These are phyloP conservation scores for Antennarius striatus DNA, from an alignment of 2,113 vertebrate genomes.

Conservation along the genomic window DNA sequence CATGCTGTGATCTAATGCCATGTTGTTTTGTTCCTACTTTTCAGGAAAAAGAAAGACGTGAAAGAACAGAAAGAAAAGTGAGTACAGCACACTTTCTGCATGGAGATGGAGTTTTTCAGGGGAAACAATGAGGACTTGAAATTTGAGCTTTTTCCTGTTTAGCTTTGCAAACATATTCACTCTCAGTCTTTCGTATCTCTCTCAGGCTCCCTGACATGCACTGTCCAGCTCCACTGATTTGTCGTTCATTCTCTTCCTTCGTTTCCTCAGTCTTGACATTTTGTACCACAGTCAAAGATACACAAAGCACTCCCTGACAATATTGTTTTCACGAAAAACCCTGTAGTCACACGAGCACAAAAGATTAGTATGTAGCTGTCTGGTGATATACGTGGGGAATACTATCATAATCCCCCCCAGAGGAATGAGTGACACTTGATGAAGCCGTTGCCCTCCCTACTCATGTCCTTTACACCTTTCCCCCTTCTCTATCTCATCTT, in stretches of 20 bases:
- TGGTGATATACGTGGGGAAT: slow-evolving; percentile 36
- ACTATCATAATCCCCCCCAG: slow-evolving; percentile 13
- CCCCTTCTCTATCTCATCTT: slow-evolving; percentile 44
- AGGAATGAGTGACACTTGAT: slow-evolving; percentile 63
- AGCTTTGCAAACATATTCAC: slow-evolving; percentile 32
- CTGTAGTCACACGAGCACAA: neutral
- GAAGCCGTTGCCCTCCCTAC: slow-evolving; percentile 40
- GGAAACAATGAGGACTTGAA: slow-evolving; percentile 47
- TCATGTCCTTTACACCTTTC: slow-evolving; percentile 43
- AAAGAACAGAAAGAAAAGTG: slow-evolving; percentile 93
- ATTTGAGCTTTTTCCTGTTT: slow-evolving; percentile 55
- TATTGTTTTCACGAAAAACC: slow-evolving; percentile 3
- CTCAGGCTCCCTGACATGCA: neutral
- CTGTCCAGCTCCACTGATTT: neutral
- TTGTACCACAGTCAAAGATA: neutral
- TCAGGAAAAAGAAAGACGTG: slow-evolving; percentile 92
- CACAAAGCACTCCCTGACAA: neutral
- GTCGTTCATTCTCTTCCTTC: neutral
- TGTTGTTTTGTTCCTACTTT: slow-evolving; percentile 70
- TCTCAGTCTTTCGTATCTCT: slow-evolving; percentile 22
- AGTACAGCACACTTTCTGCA: slow-evolving; percentile 77
- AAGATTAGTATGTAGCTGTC: slow-evolving; percentile 28
- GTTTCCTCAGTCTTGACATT: neutral
- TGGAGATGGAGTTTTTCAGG: slow-evolving; percentile 30
- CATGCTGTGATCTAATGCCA: slow-evolving; percentile 53